Conservation (phyloP, 1,140 invertebrate species). For the Bombus polaris region DNA sequence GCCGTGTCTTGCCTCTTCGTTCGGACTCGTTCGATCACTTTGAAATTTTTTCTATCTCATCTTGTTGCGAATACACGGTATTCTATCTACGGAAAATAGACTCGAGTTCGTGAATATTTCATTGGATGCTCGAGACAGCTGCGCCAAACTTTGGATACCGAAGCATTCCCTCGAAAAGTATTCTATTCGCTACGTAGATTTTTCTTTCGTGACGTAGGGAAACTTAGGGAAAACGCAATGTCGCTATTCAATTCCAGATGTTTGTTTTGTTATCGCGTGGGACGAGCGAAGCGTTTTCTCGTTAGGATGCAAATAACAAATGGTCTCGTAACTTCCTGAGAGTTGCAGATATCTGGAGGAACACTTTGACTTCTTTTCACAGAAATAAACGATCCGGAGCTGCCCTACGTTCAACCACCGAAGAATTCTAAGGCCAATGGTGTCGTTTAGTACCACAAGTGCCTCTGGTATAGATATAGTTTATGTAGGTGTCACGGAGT, state of each 20-base stretch:
- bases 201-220: neutral
- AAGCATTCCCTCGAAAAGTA: too few species aligned
- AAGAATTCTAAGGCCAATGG: neutral
- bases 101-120: constrained; percentile 5
- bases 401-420: neutral
- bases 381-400: neutral
- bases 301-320: constrained; percentile 24
- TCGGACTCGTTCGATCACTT: neutral
- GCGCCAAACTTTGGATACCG: too few species aligned
- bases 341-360: neutral
- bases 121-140: neutral
- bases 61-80: neutral
- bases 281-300: neutral
- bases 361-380: neutral
- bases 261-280: neutral
- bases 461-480: neutral
- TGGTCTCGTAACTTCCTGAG: neutral
- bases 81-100: neutral
- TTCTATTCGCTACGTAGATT: neutral
- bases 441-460: neutral
- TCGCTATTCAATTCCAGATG: neutral
- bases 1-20: neutral
- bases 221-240: neutral
- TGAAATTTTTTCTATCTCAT: neutral
- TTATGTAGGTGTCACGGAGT: neutral